These are phyloP conservation scores for Osmoderma eremita DNA, from an alignment of 2,888 invertebrate species.

Conservation along the genomic window DNA sequence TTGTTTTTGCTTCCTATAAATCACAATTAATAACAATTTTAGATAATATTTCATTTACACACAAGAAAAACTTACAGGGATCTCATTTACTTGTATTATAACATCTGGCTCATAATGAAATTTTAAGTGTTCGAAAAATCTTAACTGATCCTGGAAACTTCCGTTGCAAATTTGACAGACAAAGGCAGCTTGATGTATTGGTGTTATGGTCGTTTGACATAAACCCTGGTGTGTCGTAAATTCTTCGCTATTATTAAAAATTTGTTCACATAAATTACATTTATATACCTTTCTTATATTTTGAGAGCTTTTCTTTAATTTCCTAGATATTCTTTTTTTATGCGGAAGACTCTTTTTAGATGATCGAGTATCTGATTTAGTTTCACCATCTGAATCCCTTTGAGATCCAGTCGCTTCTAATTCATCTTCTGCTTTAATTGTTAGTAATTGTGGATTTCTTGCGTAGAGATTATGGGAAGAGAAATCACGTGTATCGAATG, in stretches of 20 bases:
- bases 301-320: conserved; percentile 70
- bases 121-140: conserved; percentile 88
- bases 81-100: conserved; percentile 44
- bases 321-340: conserved; percentile 85
- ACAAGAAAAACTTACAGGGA: conserved; percentile 42
- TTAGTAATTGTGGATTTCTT: conserved; percentile 33
- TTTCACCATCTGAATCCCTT: conserved; percentile 59
- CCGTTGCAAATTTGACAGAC: conserved; percentile 84
- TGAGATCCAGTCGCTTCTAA: conserved; percentile 49
- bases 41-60: too few species aligned
- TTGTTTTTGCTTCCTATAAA: conserved; percentile 28
- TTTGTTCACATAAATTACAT: conserved; percentile 65
- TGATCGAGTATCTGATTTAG: conserved; percentile 56
- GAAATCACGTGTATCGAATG: conserved; percentile 39
- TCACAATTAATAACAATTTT: conserved; percentile 3
- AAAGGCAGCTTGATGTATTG: conserved; percentile 67
- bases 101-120: conserved; percentile 77
- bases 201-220: conserved; percentile 60
- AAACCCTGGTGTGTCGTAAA: conserved; percentile 66
- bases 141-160: conserved; percentile 78
- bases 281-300: conserved; percentile 59
- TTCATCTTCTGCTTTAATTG: conserved; percentile 54
- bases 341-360: conserved; percentile 81
- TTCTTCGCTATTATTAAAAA: conserved; percentile 61
- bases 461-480: conserved; percentile 31